Percentiles rank a stretch among this genome's conserved stretches.
Conservation (phyloP, 2,113 vertebrate genomes). For the Vireo altiloquus region DNA sequence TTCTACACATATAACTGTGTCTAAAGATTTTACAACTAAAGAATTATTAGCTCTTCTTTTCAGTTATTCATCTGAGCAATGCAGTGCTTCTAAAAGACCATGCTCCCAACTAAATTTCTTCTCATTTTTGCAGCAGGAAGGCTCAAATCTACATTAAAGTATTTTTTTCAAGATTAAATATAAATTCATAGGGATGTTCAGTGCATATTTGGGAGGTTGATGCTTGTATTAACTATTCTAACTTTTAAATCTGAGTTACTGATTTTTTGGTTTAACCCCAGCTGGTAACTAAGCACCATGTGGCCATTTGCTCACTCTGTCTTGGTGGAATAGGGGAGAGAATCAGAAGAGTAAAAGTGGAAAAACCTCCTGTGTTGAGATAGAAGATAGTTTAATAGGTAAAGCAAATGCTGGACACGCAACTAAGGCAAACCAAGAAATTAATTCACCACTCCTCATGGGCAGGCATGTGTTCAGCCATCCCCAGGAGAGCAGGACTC, state of each 20-base stretch:
- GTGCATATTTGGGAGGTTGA: neutral
- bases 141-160: neutral
- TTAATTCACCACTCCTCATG: neutral
- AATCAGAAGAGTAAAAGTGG: neutral
- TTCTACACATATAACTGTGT: neutral
- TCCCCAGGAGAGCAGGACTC: neutral
- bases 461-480: neutral
- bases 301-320: neutral
- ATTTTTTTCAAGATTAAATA: neutral
- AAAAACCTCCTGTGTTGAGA: neutral
- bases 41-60: neutral
- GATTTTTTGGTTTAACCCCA: neutral
- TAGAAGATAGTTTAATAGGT: neutral
- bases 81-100: neutral
- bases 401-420: neutral
- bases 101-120: neutral
- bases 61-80: neutral
- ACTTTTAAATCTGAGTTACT: neutral
- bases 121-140: neutral
- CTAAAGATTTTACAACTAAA: neutral
- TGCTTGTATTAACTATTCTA: neutral
- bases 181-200: neutral
- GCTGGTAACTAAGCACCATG: neutral
- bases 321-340: accelerated
- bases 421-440: neutral